Percentiles rank a stretch among this genome's conserved stretches.
Conservation (phyloP, 2,888 invertebrate species). For the Dicyrtoma fusca region DNA sequence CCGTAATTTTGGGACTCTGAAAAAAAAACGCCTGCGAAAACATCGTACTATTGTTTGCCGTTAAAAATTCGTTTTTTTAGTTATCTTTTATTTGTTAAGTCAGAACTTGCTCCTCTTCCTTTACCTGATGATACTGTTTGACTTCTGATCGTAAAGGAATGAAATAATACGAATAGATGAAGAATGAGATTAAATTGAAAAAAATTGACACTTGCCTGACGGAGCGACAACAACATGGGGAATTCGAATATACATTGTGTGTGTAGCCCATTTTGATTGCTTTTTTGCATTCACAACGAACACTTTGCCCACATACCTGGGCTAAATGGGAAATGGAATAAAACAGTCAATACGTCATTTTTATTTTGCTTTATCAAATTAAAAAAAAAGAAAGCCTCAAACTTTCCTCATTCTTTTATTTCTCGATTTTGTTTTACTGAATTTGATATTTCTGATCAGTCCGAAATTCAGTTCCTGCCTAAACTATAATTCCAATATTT, state of each 20-base stretch:
- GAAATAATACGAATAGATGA: slow-evolving; percentile 32
- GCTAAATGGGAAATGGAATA: slow-evolving; percentile 57
- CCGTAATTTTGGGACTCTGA: slow-evolving; percentile 48
- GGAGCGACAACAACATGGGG: slow-evolving; percentile 44
- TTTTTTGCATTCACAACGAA: slow-evolving; percentile 38
- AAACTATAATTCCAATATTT: too few relatives aligned
- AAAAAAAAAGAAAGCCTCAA: slow-evolving; percentile 13
- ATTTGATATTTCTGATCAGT: too few relatives aligned
- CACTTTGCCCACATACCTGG: slow-evolving; percentile 57
- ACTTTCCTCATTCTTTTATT: neutral
- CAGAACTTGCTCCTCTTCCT: too few relatives aligned
- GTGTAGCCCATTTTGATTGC: slow-evolving; percentile 37
- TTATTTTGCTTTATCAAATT: slow-evolving; percentile 18
- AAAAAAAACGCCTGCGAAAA: slow-evolving; percentile 16
- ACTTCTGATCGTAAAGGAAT: slow-evolving; percentile 11
- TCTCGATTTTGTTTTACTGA: too few relatives aligned
- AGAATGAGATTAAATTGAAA: slow-evolving; percentile 43
- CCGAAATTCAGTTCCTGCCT: too few relatives aligned
- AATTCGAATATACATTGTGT: slow-evolving; percentile 37
- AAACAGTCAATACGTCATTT: slow-evolving; percentile 40
- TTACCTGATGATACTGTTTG: slow-evolving; percentile 27
- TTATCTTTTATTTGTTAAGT: neutral
- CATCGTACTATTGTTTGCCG: neutral
- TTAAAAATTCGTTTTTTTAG: too few relatives aligned
- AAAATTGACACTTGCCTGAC: slow-evolving; percentile 52